phyloP scores from a whole-genome alignment of 2,888 invertebrate species.

The Colletes collaris region DNA sequence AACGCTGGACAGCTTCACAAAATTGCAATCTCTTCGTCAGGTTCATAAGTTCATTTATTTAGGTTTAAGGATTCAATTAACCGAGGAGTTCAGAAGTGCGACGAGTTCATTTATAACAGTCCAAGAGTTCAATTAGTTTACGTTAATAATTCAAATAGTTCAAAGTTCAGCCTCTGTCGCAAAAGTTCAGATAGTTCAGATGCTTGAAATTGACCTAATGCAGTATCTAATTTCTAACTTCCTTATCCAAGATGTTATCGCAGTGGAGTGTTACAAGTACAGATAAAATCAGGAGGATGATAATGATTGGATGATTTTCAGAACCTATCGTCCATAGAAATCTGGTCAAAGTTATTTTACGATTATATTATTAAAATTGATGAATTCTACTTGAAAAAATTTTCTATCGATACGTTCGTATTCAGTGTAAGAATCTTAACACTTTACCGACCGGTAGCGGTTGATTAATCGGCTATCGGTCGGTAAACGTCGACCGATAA shows the following conservation, averaged over 20 bases:
- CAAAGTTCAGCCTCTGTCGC: too few relatives aligned
- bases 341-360: background rate
- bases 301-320: too few relatives aligned
- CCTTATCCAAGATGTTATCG: background rate
- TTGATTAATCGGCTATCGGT: too few relatives aligned
- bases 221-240: background rate
- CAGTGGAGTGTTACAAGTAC: background rate
- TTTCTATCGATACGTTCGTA: too few relatives aligned
- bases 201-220: background rate
- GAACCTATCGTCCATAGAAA: too few relatives aligned
- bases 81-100: background rate
- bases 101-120: slow-evolving; percentile 1
- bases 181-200: background rate
- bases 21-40: background rate
- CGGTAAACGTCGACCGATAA: too few relatives aligned
- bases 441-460: too few relatives aligned
- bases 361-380: background rate
- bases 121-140: background rate
- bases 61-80: background rate
- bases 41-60: background rate
- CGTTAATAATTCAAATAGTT: slow-evolving; percentile 1
- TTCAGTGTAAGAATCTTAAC: too few relatives aligned
- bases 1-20: background rate
- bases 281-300: background rate
- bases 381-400: too few relatives aligned